Evolutionary conservation across 2,888 invertebrate genomes (phyloP), one percentile per base, ranked within the genome.

Genomic region (Elmis aenea): DNA sequence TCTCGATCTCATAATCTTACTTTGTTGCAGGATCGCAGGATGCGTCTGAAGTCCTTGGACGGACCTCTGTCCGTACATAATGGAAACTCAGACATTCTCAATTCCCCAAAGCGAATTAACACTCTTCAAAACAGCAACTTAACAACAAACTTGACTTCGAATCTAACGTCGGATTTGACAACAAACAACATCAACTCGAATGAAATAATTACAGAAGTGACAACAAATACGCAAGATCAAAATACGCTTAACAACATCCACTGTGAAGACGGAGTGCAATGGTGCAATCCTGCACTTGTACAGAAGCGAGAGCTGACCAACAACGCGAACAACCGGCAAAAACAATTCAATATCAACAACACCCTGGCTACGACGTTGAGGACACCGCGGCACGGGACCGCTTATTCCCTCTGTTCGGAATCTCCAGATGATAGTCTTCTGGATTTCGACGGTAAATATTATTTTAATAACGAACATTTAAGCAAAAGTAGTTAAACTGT

Each of bases 401-500:
- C 62, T 42, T 54, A 61, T 20, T 59, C 64, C 42, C 51, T 59
- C 32, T 63, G 58, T 47, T 65, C 64, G 35, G 67, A 64, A 44
- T 72, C 71, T 33, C 73, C 74, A 51, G 69, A 73, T 61, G 74
- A 74, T 58, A 73, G 73, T 57, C 61, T 74, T 21, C 63, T 69
- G 21, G 74, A 75, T 45, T 74, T 67, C 61, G 73, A 74, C 64
- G 74, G 74, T 74, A 58, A 56, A 37, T 6, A 10, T 23, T 12
- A 1, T 12, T n/a, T n/a, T n/a, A n/a, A n/a, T n/a, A n/a, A n/a
- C n/a, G n/a, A n/a, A n/a, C n/a, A n/a, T n/a, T n/a, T n/a, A n/a
- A n/a, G n/a, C n/a, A n/a, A n/a, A n/a, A n/a, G n/a, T n/a, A n/a
- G n/a, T n/a, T n/a, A n/a, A n/a, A n/a, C n/a, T n/a, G n/a, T n/a